Evolutionary conservation across 2,888 invertebrate genomes (phyloP).

Genomic region (Eurytoma californica): DNA sequence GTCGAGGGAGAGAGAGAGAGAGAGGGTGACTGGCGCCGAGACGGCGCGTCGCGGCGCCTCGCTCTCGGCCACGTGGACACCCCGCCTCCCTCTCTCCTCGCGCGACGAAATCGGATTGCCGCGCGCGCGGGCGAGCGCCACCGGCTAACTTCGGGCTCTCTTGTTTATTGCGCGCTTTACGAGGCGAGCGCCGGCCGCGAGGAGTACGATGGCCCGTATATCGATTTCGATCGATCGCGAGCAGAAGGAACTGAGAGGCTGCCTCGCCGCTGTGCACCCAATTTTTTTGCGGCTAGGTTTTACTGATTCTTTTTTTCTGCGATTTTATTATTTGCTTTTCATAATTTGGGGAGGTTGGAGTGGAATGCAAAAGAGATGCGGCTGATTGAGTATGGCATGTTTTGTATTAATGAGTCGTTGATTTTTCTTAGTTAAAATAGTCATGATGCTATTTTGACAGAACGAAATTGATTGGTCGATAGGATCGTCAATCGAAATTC

Average conservation of each 20-base stretch:
- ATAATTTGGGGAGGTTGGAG: too few species aligned
- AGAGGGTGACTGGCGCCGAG: conserved; percentile 69
- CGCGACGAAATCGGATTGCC: conserved; percentile 59
- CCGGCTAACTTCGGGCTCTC: conserved; percentile 4
- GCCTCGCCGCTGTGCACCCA: not conserved
- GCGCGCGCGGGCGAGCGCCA: conserved; percentile 35
- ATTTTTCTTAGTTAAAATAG: too few species aligned
- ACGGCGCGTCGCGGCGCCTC: conserved; percentile 74
- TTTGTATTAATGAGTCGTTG: too few species aligned
- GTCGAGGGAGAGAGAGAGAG: not conserved
- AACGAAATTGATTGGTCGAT: too few species aligned
- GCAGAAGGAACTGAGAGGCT: conserved; percentile 1
- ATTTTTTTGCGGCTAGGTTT: too few species aligned
- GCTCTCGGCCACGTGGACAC: conserved; percentile 69
- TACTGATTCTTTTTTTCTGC: too few species aligned
- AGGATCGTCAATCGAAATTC: too few species aligned
- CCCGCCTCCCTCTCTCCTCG: conserved; percentile 40
- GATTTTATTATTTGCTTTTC: too few species aligned
- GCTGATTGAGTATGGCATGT: too few species aligned
- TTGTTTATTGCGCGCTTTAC: conserved; percentile 11
- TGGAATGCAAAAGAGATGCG: too few species aligned
- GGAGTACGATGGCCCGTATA: conserved; percentile 1
- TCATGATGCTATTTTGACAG: too few species aligned
- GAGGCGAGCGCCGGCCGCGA: not conserved
- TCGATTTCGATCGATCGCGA: conserved; percentile 16